phyloP scores from a whole-genome alignment of 2,113 vertebrate species.

The Myocastor coypus region DNA sequence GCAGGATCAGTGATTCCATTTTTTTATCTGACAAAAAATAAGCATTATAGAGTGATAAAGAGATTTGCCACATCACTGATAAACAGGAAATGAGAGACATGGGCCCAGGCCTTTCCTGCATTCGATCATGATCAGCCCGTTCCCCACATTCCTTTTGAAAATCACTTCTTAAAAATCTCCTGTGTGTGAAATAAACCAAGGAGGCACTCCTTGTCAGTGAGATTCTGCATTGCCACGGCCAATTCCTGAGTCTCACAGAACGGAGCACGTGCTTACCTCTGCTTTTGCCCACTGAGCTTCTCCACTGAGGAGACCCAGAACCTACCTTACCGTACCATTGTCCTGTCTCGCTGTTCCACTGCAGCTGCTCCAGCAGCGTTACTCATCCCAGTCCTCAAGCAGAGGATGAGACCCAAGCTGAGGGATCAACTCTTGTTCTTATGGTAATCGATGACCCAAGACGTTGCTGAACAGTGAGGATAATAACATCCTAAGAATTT shows the following conservation, averaged over 20 bases:
- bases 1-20: background rate
- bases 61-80: background rate
- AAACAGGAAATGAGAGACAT: background rate
- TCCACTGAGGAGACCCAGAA: background rate
- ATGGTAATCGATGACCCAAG: slow-evolving; percentile 21
- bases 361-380: background rate
- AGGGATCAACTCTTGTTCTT: background rate
- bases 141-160: slow-evolving; percentile 8
- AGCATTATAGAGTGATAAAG: background rate
- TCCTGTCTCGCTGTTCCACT: background rate
- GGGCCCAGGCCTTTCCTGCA: background rate
- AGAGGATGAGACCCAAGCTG: background rate
- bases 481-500: background rate
- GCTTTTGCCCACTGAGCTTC: background rate
- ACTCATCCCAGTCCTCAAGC: background rate
- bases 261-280: background rate
- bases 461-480: background rate
- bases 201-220: background rate
- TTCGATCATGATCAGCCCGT: background rate
- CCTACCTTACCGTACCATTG: background rate
- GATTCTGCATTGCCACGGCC: background rate
- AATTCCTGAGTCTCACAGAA: background rate
- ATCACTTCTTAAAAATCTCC: background rate
- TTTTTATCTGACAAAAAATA: background rate
- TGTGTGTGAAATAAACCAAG: background rate